Conservation (phyloP, 2,888 invertebrate species). For the Lysandra bellargus region DNA sequence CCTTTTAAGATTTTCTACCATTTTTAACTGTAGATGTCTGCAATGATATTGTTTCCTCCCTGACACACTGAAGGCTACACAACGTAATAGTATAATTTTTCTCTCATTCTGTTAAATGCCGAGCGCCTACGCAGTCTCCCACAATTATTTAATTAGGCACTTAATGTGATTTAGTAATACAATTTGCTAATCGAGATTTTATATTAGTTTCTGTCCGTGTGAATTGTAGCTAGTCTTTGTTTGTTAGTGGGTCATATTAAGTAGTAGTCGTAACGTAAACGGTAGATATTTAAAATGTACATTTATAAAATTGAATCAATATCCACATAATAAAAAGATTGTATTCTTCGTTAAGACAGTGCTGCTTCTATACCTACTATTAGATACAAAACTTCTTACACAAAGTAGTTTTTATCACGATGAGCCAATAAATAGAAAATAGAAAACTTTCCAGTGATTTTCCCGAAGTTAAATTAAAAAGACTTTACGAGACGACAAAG, state of each 20-base stretch:
- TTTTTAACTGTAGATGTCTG: not conserved
- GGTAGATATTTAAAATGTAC: not conserved
- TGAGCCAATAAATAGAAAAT: constrained; percentile 10
- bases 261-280: not conserved
- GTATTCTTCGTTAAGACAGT: too few species aligned
- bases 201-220: not conserved
- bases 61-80: not conserved
- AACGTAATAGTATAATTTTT: constrained; percentile 25
- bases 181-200: constrained; percentile 13
- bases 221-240: not conserved
- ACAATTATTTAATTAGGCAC: constrained; percentile 22
- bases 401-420: not conserved
- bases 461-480: constrained; percentile 16
- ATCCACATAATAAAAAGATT: not conserved
- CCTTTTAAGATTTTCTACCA: not conserved
- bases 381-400: too few species aligned
- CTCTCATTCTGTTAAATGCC: constrained; percentile 22
- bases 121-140: constrained; percentile 17
- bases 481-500: not conserved
- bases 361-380: too few species aligned
- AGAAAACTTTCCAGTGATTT: not conserved
- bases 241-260: constrained; percentile 4
- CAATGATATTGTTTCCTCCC: not conserved
- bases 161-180: constrained; percentile 22
- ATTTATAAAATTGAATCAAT: not conserved